Conservation (phyloP, 2,113 vertebrate species). For the Calidris pugnax region DNA sequence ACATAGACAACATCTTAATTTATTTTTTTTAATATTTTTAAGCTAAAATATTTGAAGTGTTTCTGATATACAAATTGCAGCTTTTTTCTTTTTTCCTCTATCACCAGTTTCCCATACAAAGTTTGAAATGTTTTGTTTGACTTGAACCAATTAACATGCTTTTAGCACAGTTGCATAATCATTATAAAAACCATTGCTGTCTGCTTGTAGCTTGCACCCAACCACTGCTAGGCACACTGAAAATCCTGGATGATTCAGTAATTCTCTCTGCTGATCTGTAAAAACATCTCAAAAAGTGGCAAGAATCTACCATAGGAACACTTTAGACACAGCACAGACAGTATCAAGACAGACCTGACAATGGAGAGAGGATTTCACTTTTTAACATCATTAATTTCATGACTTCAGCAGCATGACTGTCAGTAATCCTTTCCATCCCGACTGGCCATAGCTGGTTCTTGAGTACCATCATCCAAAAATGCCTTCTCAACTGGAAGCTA, state of each 20-base stretch:
- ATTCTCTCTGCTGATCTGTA: not conserved
- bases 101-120: not conserved
- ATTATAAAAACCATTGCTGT: not conserved
- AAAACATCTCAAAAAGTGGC: not conserved
- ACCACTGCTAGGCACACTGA: not conserved
- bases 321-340: not conserved
- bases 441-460: not conserved
- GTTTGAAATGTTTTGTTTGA: not conserved
- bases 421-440: not conserved
- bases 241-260: not conserved
- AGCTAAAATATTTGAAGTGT: not conserved
- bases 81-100: not conserved
- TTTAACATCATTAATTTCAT: not conserved
- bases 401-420: not conserved
- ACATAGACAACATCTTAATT: rapidly evolving
- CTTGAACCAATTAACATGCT: not conserved
- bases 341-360: not conserved
- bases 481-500: not conserved
- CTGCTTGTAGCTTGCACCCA: not conserved
- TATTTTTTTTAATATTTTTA: not conserved
- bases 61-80: not conserved
- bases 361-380: not conserved
- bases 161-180: not conserved
- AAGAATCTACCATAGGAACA: not conserved
- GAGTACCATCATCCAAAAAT: not conserved